A percentile compares a stretch with the other conserved stretches of the same genome.
These are phyloP conservation scores for Crocidura indochinensis DNA, from an alignment of 2,797 vertebrate genomes.

Conservation along the genomic window DNA sequence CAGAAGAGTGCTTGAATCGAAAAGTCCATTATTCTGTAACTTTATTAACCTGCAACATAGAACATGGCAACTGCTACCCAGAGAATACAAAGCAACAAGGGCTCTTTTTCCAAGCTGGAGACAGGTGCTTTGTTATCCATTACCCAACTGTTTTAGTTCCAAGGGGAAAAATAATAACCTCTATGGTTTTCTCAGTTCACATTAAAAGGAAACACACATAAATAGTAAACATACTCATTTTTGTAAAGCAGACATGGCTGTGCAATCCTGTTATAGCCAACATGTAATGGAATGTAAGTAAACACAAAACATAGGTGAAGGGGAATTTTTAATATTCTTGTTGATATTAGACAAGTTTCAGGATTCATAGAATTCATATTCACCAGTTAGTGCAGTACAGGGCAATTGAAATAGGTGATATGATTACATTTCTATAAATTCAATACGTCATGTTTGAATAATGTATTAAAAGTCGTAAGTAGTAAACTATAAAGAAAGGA, in stretches of 20 bases:
- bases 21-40: constrained; percentile 65
- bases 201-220: constrained; percentile 68
- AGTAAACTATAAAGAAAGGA: background rate
- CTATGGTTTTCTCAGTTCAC: constrained; percentile 27
- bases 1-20: constrained; percentile 66
- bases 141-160: constrained; percentile 75
- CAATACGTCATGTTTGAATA: background rate
- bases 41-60: constrained; percentile 70
- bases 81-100: constrained; percentile 69
- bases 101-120: constrained; percentile 67
- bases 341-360: background rate
- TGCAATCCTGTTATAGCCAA: constrained; percentile 31
- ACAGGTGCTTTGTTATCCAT: constrained; percentile 77
- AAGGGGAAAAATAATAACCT: constrained; percentile 59
- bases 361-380: constrained; percentile 13
- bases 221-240: constrained; percentile 9
- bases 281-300: constrained; percentile 12
- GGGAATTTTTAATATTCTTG: constrained; percentile 17
- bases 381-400: background rate
- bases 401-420: background rate
- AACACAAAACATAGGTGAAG: constrained; percentile 21
- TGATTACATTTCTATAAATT: background rate
- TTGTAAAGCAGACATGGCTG: constrained; percentile 14
- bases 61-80: constrained; percentile 50
- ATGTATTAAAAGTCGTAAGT: background rate